Evolutionary conservation across 2,797 vertebrate genomes (phyloP), one percentile per base, ranked within the genome.

Genomic region (Sarcoramphus papa): DNA sequence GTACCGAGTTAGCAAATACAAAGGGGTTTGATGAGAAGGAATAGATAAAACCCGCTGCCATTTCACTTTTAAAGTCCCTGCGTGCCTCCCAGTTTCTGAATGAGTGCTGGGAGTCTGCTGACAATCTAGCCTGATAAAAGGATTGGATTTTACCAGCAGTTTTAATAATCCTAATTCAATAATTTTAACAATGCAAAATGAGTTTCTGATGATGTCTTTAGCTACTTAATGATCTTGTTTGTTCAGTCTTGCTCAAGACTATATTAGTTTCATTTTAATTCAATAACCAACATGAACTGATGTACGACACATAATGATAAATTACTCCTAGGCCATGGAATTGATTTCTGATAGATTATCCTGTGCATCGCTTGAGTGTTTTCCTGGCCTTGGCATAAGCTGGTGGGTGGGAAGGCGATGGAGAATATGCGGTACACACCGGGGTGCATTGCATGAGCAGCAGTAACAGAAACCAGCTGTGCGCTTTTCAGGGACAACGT

Each of bases 401-500:
- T 30, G 68, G 45, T 16, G 23, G 18, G 27, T 20, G n/a, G 64
- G 47, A 64, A 51, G 30, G 37, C 0, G 7, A 47, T 19, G 70
- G 12, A 37, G 10, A 7, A 9, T 8, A 3, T 4, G 37, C 12
- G 4, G 3, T 8, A 28, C 6, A 4, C 25, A 8, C 18, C 1
- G 0, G 45, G 40, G 24, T 4, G 2, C 40, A 1, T 7, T 20
- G 33, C 25, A 7, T 1, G 37, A 69, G 25, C 72, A 54, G 31
- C 33, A 22, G 57, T 7, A 31, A 16, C 7, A 22, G 51, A 45
- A 82, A 65, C 25, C 40, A 37, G 41, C 18, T 21, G 11, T 12
- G 27, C 57, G 47, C 27, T 51, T 30, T 40, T 10, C 10, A 31
- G 45, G 21, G 51, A 31, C 33, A 75, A 27, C 0, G 4, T 24